Base-by-base conservation (phyloP, 2,888 invertebrate species). In the Stenolophus ochropezus region DNA sequence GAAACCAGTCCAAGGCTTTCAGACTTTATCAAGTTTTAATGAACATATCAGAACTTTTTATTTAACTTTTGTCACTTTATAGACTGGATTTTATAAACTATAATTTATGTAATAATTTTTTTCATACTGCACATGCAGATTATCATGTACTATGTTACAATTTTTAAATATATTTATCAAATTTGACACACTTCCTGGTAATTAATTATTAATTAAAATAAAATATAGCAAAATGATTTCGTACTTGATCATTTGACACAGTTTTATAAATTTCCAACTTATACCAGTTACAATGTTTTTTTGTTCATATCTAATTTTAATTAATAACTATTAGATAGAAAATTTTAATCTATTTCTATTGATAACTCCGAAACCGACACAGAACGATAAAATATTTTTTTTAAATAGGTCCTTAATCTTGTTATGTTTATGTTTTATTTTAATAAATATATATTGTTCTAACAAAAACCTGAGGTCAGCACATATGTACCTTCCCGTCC, bases 151-250 rank as follows among this genome's bases (percentile, higher is more conserved):
- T 75, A 25, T 53, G n/a, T 25, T 53, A 75, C 16, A 23, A 53
- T 6, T 42, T 76, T 58, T 18, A 33, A 14, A 27, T 16, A 58
- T 76, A n/a, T 33, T 76, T 76, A 76, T 76, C 76, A 56, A 27
- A 11, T 33, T 58, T 76, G 76, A 58, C 76, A 76, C 33, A 76
- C 76, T 76, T 76, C 76, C 76, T 76, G 56, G 76, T 76, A n/a
- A 58, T 58, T 76, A 76, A 76, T 76, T 76, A 16, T 56, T 16
- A 75, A 25, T 75, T 61, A 11, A 25, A 23, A 61, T 61, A 11
- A 61, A 61, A 69, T 69, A 33, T 58, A 18, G 65, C 65, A 33
- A 69, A 58, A 69, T 69, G 61, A 61, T 61, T 25, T 61, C 23
- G 14, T 61, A 61, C 25, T 61, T 21, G n/a, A 61, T 61, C 61